These are phyloP conservation scores for Chrysodeixis includens DNA, from an alignment of 2,888 invertebrate species.

Conservation along the genomic window DNA sequence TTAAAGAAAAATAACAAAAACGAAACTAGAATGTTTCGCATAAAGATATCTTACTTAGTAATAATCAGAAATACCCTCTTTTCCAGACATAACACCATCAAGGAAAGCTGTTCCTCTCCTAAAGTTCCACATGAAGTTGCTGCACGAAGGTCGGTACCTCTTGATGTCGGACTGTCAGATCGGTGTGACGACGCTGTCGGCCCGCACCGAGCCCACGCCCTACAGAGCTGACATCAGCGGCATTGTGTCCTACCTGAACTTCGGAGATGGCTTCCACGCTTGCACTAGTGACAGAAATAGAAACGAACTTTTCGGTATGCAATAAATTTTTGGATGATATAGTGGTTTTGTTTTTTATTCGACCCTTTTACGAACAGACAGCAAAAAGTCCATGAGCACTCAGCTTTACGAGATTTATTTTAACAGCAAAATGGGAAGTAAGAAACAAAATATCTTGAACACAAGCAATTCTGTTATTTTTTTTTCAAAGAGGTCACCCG, in stretches of 20 bases:
- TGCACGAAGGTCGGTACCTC: conserved; percentile 69
- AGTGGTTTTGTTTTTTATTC: neutral
- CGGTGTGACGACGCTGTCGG: conserved; percentile 65
- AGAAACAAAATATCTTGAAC: too few relatives aligned
- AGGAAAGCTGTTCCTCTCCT: conserved; percentile 67
- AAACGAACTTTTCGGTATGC: conserved; percentile 55
- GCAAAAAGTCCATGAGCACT: too few relatives aligned
- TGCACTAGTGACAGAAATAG: conserved; percentile 65
- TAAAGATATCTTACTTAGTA: too few relatives aligned
- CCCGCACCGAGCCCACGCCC: conserved; percentile 50
- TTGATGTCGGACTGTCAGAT: conserved; percentile 75
- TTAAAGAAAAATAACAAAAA: too few relatives aligned
- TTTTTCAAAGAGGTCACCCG: too few relatives aligned
- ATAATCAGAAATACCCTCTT: neutral
- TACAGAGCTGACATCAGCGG: conserved; percentile 65
- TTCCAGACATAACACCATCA: conserved; percentile 67
- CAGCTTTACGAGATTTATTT: too few relatives aligned
- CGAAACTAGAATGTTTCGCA: too few relatives aligned
- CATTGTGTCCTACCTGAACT: conserved; percentile 54
- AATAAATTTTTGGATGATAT: conserved; percentile 34
- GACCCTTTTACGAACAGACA: too few relatives aligned
- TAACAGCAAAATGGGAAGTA: too few relatives aligned
- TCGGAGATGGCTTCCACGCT: conserved; percentile 69
- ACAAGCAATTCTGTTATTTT: too few relatives aligned
- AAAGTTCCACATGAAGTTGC: conserved; percentile 74